These are phyloP conservation scores for Micronisus gabar DNA, from an alignment of 2,113 vertebrate genomes.

Conservation along the genomic window DNA sequence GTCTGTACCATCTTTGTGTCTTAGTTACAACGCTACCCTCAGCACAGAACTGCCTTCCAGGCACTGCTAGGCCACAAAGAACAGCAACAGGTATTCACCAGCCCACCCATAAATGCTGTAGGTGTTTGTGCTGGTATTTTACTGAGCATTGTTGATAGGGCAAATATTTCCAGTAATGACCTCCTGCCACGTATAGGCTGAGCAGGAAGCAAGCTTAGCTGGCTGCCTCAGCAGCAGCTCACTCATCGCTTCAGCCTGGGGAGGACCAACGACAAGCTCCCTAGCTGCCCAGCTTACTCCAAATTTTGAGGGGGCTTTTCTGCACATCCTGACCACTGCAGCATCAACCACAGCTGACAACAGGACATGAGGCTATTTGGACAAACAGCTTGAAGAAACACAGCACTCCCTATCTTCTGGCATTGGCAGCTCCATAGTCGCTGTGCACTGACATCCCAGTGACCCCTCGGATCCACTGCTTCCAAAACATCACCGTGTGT, in stretches of 20 bases:
- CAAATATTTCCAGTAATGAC: not conserved
- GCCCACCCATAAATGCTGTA: fast-evolving
- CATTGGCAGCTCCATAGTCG: not conserved
- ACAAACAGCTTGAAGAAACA: not conserved
- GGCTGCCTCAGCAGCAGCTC: not conserved
- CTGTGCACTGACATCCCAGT: fast-evolving
- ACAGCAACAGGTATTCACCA: not conserved
- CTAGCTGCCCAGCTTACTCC: not conserved
- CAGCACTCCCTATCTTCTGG: not conserved
- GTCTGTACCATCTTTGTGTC: not conserved
- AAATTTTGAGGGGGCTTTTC: not conserved
- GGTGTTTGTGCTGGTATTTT: fast-evolving
- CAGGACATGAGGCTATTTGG: not conserved
- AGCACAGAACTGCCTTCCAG: not conserved
- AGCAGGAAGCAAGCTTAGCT: not conserved
- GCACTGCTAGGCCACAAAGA: not conserved
- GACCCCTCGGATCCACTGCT: not conserved
- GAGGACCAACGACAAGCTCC: not conserved
- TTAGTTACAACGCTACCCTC: fast-evolving
- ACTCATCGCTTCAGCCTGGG: not conserved
- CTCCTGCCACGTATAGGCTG: not conserved
- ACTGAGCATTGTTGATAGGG: not conserved
- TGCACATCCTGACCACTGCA: not conserved
- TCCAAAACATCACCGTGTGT: fast-evolving
- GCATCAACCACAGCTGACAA: not conserved